These are phyloP conservation scores for Danio jaintianensis DNA, from an alignment of 2,797 vertebrate genomes.

Conservation along the genomic window DNA sequence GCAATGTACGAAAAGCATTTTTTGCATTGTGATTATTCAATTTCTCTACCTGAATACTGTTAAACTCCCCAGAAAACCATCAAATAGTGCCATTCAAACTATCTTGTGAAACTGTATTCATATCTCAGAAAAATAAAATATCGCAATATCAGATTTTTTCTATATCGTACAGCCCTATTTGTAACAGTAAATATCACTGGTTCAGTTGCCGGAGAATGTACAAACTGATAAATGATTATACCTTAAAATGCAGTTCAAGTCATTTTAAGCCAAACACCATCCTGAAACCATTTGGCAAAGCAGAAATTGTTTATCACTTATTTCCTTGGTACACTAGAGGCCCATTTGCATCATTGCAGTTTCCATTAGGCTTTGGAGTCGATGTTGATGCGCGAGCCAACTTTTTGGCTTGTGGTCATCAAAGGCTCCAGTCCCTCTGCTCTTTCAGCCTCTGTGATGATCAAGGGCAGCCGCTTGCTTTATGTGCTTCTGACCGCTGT, in stretches of 20 bases:
- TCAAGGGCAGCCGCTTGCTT: slow-evolving; percentile 69
- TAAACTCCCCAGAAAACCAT: too few relatives aligned
- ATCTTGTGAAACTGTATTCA: too few relatives aligned
- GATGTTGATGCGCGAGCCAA: slow-evolving; percentile 10
- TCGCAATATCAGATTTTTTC: too few relatives aligned
- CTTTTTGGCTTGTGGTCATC: slow-evolving; percentile 60
- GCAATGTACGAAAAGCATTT: too few relatives aligned
- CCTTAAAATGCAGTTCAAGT: neutral
- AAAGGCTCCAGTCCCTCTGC: slow-evolving; percentile 70
- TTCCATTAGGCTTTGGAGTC: slow-evolving; percentile 10
- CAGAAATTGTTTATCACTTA: neutral
- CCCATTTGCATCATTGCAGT: neutral
- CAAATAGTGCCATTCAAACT: too few relatives aligned
- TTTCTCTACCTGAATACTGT: too few relatives aligned
- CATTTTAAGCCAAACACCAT: neutral
- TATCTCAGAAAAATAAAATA: too few relatives aligned
- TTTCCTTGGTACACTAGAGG: neutral
- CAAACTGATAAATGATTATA: neutral
- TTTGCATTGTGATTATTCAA: too few relatives aligned
- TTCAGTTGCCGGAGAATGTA: neutral
- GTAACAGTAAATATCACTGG: neutral
- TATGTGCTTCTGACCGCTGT: slow-evolving; percentile 12
- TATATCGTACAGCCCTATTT: too few relatives aligned
- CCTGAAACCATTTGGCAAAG: neutral
- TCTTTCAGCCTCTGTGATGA: slow-evolving; percentile 67